A percentile compares a stretch with the other conserved stretches of the same genome.
Conservation (phyloP, 2,888 invertebrate genomes). For the Venustoraphidia nigricollis region DNA sequence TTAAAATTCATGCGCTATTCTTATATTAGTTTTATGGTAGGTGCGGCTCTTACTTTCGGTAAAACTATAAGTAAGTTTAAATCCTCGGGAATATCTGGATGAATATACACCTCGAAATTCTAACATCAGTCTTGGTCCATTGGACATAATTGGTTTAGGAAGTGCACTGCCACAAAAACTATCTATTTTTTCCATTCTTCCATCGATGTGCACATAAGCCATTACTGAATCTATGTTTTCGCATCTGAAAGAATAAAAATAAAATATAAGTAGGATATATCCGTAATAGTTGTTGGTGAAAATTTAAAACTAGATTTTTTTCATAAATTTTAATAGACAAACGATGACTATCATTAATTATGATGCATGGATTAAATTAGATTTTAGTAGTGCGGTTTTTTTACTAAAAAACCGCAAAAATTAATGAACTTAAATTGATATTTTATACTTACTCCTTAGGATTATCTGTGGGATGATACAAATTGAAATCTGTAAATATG, state of each 20-base stretch:
- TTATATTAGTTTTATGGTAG: too few species aligned
- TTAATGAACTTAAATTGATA: background rate
- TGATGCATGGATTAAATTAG: too few species aligned
- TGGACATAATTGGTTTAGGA: constrained; percentile 87
- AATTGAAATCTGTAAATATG: constrained; percentile 70
- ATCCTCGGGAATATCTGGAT: constrained; percentile 69
- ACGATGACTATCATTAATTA: too few species aligned
- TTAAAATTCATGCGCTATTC: too few species aligned
- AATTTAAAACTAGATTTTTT: too few species aligned
- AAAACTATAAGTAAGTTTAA: constrained; percentile 77
- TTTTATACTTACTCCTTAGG: constrained; percentile 43
- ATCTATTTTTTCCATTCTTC: constrained; percentile 72
- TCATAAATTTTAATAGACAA: too few species aligned
- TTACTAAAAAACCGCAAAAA: too few species aligned
- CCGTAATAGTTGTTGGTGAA: too few species aligned
- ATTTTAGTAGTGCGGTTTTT: too few species aligned
- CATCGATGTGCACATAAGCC: constrained; percentile 69
- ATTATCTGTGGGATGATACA: constrained; percentile 48
- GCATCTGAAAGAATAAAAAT: constrained; percentile 40
- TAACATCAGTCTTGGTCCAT: constrained; percentile 68
- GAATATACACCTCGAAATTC: constrained; percentile 70
- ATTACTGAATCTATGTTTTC: constrained; percentile 63
- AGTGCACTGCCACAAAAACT: constrained; percentile 70
- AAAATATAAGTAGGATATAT: too few species aligned
- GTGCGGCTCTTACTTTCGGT: constrained; percentile 62